Conservation (phyloP, 64 coral and sea anemone species). For the Astreopora myriophthalma region DNA sequence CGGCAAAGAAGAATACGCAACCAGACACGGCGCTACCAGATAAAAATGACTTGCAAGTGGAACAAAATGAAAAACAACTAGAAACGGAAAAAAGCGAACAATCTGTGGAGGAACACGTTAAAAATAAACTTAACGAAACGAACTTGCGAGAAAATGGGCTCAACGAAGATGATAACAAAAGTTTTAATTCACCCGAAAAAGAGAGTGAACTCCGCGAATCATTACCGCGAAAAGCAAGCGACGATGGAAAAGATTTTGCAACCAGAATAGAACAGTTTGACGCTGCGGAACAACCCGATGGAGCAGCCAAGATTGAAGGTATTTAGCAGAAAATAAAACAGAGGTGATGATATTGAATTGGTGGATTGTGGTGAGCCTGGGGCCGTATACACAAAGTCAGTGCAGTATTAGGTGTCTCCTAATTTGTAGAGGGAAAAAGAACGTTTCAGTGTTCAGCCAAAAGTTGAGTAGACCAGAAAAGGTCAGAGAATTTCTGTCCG, state of each 20-base stretch:
- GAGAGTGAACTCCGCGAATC: neutral
- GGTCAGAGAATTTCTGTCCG: too few relatives aligned
- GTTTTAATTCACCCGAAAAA: neutral
- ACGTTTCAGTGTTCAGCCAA: too few relatives aligned
- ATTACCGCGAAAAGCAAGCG: neutral
- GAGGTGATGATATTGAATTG: neutral
- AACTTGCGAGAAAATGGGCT: slow-evolving; percentile 13
- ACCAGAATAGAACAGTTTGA: neutral
- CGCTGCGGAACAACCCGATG: neutral
- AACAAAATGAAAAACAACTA: neutral
- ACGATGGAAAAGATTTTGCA: neutral
- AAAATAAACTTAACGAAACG: neutral
- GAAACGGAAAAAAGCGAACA: neutral
- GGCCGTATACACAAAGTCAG: too few relatives aligned
- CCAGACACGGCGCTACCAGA: neutral
- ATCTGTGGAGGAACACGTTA: neutral
- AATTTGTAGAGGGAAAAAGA: too few relatives aligned
- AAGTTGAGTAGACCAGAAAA: too few relatives aligned
- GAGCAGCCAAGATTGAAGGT: neutral
- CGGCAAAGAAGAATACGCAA: neutral
- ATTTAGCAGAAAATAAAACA: neutral
- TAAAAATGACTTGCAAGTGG: neutral
- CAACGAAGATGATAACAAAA: neutral
- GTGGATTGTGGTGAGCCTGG: neutral
- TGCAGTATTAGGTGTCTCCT: too few relatives aligned